These are phyloP conservation scores for Hoplostethus atlanticus DNA, from an alignment of 2,797 vertebrate species.

Conservation along the genomic window DNA sequence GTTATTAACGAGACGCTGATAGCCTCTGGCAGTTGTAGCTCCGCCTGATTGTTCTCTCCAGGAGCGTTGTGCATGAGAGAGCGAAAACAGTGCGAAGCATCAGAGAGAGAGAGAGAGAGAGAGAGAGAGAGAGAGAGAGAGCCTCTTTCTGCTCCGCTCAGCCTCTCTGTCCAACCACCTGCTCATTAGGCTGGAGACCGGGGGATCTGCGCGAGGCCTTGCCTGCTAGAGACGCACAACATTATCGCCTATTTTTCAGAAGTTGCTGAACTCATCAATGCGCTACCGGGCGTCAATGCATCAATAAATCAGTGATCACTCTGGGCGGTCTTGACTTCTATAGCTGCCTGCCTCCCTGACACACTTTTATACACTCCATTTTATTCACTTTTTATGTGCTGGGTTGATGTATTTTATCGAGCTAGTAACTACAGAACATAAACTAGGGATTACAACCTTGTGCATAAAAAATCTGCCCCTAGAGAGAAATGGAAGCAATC, in stretches of 20 bases:
- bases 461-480: conserved; percentile 73
- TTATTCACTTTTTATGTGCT: conserved; percentile 79
- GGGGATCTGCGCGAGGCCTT: conserved; percentile 34
- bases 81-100: conserved; percentile 51
- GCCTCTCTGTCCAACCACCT: conserved; percentile 50
- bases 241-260: conserved; percentile 68
- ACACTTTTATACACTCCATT: conserved; percentile 76
- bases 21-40: conserved; percentile 60
- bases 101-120: conserved; percentile 12
- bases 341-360: conserved; percentile 66
- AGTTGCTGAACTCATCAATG: conserved; percentile 58
- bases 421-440: conserved; percentile 80
- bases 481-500: conserved; percentile 77
- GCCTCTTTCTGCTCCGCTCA: conserved; percentile 17
- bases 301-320: conserved; percentile 77
- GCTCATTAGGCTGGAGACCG: conserved; percentile 57
- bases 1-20: conserved; percentile 63
- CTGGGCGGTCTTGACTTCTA: conserved; percentile 64
- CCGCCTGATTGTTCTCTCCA: conserved; percentile 66
- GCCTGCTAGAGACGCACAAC: conserved; percentile 32
- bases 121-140: not conserved
- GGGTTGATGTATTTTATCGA: conserved; percentile 81
- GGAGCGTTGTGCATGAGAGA: conserved; percentile 48
- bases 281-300: conserved; percentile 47
- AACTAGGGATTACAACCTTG: conserved; percentile 78